Base-by-base conservation (phyloP, 2,888 invertebrate species). In the Hypercompe scribonia region DNA sequence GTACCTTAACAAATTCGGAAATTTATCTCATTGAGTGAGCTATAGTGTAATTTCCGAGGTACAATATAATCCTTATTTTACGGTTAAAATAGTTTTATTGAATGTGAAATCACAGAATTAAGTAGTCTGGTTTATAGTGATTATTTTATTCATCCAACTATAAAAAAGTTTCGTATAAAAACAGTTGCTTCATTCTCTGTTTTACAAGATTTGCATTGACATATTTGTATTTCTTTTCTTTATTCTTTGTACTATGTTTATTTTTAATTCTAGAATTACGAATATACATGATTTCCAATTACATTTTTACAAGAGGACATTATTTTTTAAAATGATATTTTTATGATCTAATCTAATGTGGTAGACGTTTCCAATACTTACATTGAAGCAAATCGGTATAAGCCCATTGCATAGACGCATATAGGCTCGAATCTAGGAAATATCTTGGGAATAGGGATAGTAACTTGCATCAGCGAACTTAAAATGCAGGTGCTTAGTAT, bases 81-180 rank as follows among this genome's bases (percentile, higher is more conserved):
- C 65, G 72, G 64, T 78, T 73, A 65, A 74, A 80, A 79, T 80
- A 81, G 72, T 74, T 73, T 74, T 77, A 76, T 75, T 65, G 73
- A 71, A 76, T 70, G 72, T 81, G 74, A 79, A 84, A 83, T 85
- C 81, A 79, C 79, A 81, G 76, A 82, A 80, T 80, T 82, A 79
- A 78, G 78, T 80, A 78, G 74, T 75, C 75, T 71, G 75, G 68
- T 80, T 77, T 79, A 64, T 69, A 76, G 73, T 70, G 50, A 50
- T 72, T 65, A 68, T 66, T 66, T 67, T 66, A 50, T 71, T 63
- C 64, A 68, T 74, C 39, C 64, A 64, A 72, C 71, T 42, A 74
- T 70, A 70, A 33, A 68, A 72, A 68, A 67, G 65, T 61, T 54
- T 70, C 54, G 73, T 54, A 61, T 36, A 65, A 50, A 66, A 70